phyloP scores from a whole-genome alignment of 1,140 invertebrate species.

The Arctopsyche grandis region DNA sequence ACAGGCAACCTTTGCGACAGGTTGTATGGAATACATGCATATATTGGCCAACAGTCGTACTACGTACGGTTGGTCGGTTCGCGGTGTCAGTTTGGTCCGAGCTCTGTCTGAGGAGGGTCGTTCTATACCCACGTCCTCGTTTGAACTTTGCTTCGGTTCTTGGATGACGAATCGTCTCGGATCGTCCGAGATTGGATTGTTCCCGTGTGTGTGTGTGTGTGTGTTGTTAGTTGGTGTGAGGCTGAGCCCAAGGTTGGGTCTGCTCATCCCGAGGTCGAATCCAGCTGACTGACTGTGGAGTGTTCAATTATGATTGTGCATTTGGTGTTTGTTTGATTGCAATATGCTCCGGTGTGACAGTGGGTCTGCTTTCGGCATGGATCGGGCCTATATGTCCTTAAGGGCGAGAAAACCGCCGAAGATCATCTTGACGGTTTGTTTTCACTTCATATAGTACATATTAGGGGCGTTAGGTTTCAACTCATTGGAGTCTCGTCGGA shows the following conservation, averaged over 20 bases:
- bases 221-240: background rate
- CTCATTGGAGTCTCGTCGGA: too few species aligned
- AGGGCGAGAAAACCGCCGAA: slow-evolving; percentile 63
- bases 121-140: background rate
- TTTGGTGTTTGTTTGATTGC: background rate
- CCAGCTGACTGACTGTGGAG: background rate
- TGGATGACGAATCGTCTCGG: slow-evolving; percentile 10
- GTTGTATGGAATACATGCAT: slow-evolving; percentile 34
- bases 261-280: background rate
- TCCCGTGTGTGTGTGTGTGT: background rate
- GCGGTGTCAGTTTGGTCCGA: slow-evolving; percentile 22
- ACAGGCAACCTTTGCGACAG: slow-evolving; percentile 32
- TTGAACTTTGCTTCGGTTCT: too few species aligned
- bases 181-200: background rate
- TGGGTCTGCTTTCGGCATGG: slow-evolving; percentile 64
- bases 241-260: slow-evolving; percentile 18
- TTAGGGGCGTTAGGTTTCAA: too few species aligned
- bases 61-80: background rate
- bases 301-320: background rate
- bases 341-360: slow-evolving; percentile 60
- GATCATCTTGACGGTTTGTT: slow-evolving; percentile 56
- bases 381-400: slow-evolving; percentile 65
- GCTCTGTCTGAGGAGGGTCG: slow-evolving; percentile 16
- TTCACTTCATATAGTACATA: too few species aligned
- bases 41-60: slow-evolving; percentile 16